These are phyloP conservation scores for Melanotaenia parkinsoni DNA, from an alignment of 2,797 vertebrate genomes.

Conservation along the genomic window DNA sequence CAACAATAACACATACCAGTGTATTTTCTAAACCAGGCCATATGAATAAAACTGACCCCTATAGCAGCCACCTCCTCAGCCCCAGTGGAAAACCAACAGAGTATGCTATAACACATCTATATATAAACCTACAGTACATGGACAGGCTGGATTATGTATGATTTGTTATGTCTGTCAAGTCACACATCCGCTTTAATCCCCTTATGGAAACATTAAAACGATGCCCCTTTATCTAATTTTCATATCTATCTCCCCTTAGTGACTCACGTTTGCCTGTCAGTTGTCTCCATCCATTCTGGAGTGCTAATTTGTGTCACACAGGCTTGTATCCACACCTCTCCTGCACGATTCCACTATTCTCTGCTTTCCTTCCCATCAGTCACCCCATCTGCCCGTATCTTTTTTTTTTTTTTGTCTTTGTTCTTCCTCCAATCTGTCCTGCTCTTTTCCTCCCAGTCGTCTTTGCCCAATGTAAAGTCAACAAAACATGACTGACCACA, in stretches of 20 bases:
- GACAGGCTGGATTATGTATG: slow-evolving; percentile 67
- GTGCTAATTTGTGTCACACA: slow-evolving; percentile 67
- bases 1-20: slow-evolving; percentile 48
- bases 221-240: slow-evolving; percentile 17
- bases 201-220: slow-evolving; percentile 19
- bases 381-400: slow-evolving; percentile 66
- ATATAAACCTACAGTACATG: slow-evolving; percentile 62
- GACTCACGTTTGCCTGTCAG: slow-evolving; percentile 20
- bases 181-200: slow-evolving; percentile 29
- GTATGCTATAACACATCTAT: slow-evolving; percentile 60
- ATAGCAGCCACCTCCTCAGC: slow-evolving; percentile 36
- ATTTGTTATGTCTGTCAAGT: slow-evolving; percentile 59
- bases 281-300: slow-evolving; percentile 50
- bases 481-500: slow-evolving; percentile 62
- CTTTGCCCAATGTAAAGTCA: slow-evolving; percentile 56
- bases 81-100: slow-evolving; percentile 39
- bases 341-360: slow-evolving; percentile 72
- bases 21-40: slow-evolving; percentile 6
- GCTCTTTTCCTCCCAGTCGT: slow-evolving; percentile 44
- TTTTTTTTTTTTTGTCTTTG: background rate
- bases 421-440: slow-evolving; percentile 58
- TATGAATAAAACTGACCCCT: slow-evolving; percentile 53
- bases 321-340: slow-evolving; percentile 68
- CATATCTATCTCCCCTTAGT: slow-evolving; percentile 10
- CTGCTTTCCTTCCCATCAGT: slow-evolving; percentile 51